Percentiles rank a stretch among this genome's conserved stretches.
Conservation (phyloP, 2,888 invertebrate genomes). For the Cyclophora albipunctata region DNA sequence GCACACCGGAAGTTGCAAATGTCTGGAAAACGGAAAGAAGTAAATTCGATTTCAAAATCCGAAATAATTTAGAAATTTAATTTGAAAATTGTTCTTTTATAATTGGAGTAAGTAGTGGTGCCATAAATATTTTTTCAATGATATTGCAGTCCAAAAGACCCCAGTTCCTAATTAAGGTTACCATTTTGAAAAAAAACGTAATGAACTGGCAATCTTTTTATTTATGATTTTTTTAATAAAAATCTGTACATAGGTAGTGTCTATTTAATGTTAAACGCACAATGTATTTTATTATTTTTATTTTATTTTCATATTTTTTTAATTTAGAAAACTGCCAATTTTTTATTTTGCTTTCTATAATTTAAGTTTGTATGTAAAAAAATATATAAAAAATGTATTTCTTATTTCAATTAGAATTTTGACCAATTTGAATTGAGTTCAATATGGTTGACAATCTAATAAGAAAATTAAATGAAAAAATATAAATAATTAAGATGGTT, state of each 20-base stretch:
- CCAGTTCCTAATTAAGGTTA: constrained; percentile 32
- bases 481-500: constrained; percentile 27
- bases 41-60: constrained; percentile 12
- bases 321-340: constrained; percentile 17
- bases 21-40: constrained; percentile 51
- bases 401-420: constrained; percentile 54
- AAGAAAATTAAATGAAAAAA: constrained; percentile 37
- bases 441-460: constrained; percentile 67
- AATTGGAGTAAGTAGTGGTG: constrained; percentile 30
- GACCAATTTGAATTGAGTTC: constrained; percentile 52
- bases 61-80: too few species aligned
- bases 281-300: constrained; percentile 10
- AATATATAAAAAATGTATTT: not conserved
- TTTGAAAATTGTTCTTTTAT: constrained; percentile 19
- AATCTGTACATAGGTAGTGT: constrained; percentile 46
- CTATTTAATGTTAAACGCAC: constrained; percentile 19
- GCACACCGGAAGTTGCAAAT: constrained; percentile 58
- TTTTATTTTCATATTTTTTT: constrained; percentile 5
- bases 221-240: constrained; percentile 19
- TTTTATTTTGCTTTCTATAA: constrained; percentile 5
- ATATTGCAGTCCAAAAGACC: constrained; percentile 18
- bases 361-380: constrained; percentile 4
- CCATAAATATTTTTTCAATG: constrained; percentile 38
- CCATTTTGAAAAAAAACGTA: not conserved
- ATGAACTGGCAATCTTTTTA: constrained; percentile 11